These are phyloP conservation scores for Mythimna vitellina DNA, from an alignment of 2,888 invertebrate species.

Conservation along the genomic window DNA sequence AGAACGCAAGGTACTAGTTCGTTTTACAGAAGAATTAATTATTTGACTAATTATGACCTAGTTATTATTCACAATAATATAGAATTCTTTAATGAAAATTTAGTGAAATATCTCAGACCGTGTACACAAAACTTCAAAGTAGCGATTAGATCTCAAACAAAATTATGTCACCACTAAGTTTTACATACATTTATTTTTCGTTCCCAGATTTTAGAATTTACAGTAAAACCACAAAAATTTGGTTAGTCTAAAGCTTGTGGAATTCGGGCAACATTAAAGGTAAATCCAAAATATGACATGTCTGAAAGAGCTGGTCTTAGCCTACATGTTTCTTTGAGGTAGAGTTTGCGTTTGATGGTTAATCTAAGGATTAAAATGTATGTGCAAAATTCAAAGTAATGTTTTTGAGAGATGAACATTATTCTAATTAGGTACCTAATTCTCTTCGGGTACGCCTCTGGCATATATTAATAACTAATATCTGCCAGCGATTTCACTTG, in stretches of 20 bases:
- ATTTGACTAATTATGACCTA: no score
- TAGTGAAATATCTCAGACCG: no score
- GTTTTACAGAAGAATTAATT: neutral
- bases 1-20: neutral
- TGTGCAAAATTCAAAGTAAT: neutral
- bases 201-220: conserved; percentile 31
- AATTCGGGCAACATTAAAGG: conserved; percentile 31
- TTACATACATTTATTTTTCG: neutral
- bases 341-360: conserved; percentile 22
- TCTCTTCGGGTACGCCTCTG: neutral
- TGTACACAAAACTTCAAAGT: neutral
- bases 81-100: no score
- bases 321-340: conserved; percentile 26
- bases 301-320: conserved; percentile 15
- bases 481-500: neutral
- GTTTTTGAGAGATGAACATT: conserved; percentile 2
- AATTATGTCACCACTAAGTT: neutral
- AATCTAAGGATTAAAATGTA: conserved; percentile 9
- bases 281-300: conserved; percentile 30
- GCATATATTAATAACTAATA: neutral
- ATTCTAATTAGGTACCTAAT: neutral
- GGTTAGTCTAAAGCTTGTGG: conserved; percentile 27
- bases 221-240: conserved; percentile 37
- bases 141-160: neutral
- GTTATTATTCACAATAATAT: no score